A percentile compares a stretch with the other conserved stretches of the same genome.
Evolutionary conservation across 2,797 vertebrate species (phyloP).

Genomic region (Hydrophis major): DNA sequence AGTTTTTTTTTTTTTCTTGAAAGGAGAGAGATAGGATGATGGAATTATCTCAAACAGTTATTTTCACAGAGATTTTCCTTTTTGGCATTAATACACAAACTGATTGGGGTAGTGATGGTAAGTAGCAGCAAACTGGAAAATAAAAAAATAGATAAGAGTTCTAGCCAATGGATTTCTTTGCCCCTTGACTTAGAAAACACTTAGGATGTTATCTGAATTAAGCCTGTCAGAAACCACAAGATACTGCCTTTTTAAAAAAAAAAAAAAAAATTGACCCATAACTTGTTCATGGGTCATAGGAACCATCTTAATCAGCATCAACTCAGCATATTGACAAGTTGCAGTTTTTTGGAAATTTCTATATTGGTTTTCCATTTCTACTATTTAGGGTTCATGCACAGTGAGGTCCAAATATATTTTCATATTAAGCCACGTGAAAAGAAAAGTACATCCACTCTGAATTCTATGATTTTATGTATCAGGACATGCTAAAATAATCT

Average conservation of each 20-base stretch:
- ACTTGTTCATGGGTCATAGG: not conserved
- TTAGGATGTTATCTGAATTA: conserved; percentile 22
- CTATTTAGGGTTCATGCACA: not conserved
- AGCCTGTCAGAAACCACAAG: conserved; percentile 10
- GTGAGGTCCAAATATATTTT: not conserved
- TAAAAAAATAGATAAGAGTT: conserved; percentile 21
- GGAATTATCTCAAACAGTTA: conserved; percentile 26
- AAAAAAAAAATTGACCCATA: not conserved
- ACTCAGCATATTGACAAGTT: not conserved
- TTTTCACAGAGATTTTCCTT: conserved; percentile 46
- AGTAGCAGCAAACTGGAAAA: conserved; percentile 31
- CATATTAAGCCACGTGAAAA: not conserved
- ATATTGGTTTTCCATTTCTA: not conserved
- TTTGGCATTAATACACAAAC: conserved; percentile 21
- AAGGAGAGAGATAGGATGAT: not conserved
- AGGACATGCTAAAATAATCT: not conserved
- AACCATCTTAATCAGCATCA: not conserved
- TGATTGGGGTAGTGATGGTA: conserved; percentile 22
- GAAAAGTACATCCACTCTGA: not conserved
- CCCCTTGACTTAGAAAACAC: conserved; percentile 21
- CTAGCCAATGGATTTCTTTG: not conserved
- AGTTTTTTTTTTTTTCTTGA: not conserved
- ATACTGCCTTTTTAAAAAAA: not conserved
- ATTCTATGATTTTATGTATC: not conserved
- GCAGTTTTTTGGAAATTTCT: not conserved